These are phyloP conservation scores for Ranitomeya imitator DNA, from an alignment of 2,113 vertebrate species.

Conservation along the genomic window DNA sequence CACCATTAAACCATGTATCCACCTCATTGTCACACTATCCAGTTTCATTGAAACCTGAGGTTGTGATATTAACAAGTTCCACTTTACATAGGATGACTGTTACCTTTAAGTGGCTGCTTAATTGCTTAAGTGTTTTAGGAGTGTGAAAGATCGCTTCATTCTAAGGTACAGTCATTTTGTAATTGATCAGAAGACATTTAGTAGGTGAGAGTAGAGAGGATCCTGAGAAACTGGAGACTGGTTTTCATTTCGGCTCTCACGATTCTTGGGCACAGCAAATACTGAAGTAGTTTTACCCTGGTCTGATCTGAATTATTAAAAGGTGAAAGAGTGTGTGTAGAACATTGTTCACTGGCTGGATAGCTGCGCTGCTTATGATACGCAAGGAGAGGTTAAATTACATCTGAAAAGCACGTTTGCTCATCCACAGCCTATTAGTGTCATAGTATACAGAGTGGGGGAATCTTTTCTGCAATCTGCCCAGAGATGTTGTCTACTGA, in stretches of 20 bases:
- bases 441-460: background rate
- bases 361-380: background rate
- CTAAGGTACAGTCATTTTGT: background rate
- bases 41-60: background rate
- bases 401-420: background rate
- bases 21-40: background rate
- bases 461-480: background rate
- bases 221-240: background rate
- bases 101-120: constrained; percentile 15
- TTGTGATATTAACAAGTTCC: background rate
- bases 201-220: background rate
- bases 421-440: background rate
- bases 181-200: constrained; percentile 17
- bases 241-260: background rate
- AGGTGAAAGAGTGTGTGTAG: background rate
- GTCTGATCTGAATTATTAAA: background rate
- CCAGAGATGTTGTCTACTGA: background rate
- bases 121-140: background rate
- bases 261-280: background rate
- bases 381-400: background rate
- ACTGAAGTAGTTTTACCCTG: background rate
- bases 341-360: background rate
- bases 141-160: background rate
- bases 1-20: background rate
- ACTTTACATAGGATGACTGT: background rate